Evolutionary conservation across 30 jellyfish, hydroid and myxozoan species (phyloP).

Genomic region (Aurelia coerulea): DNA sequence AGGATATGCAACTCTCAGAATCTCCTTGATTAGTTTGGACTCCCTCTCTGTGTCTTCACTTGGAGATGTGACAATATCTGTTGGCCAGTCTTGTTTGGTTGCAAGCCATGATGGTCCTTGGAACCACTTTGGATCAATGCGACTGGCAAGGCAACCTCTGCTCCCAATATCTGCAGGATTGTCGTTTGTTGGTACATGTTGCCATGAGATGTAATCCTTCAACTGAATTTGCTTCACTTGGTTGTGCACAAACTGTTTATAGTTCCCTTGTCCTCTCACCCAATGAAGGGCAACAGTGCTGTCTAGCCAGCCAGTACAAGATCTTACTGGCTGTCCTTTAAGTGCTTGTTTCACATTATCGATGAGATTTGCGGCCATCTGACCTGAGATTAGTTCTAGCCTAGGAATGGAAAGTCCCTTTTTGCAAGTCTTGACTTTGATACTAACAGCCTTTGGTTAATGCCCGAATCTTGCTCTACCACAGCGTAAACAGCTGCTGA

Average conservation of each 20-base stretch:
- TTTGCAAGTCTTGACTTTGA: conserved; percentile 49
- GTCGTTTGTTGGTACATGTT: conserved; percentile 22
- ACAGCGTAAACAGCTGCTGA: conserved; percentile 28
- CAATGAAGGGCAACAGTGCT: conserved; percentile 65
- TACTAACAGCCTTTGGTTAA: conserved; percentile 36
- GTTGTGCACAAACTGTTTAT: conserved; percentile 53
- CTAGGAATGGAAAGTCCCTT: conserved; percentile 36
- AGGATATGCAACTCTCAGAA: conserved; percentile 33
- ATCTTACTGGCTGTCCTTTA: conserved; percentile 27
- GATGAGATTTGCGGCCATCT: conserved; percentile 58
- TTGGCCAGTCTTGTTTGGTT: conserved; percentile 49
- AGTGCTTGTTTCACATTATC: conserved; percentile 43
- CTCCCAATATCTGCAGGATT: conserved; percentile 49
- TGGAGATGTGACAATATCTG: conserved; percentile 28
- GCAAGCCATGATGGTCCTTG: conserved; percentile 60
- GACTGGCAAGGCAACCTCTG: conserved; percentile 15
- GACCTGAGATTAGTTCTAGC: conserved; percentile 44
- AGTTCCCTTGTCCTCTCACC: conserved; percentile 39
- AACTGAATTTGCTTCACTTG: conserved; percentile 29
- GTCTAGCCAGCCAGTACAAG: conserved; percentile 38
- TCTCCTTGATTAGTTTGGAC: conserved; percentile 41
- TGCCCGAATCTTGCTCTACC: conserved; percentile 33
- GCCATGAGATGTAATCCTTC: conserved; percentile 46
- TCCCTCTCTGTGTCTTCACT: conserved; percentile 52
- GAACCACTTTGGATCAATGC: conserved; percentile 30